Percentiles rank a stretch among this genome's conserved stretches.
Evolutionary conservation across 2,113 vertebrate genomes (phyloP).

Genomic region (Gadus macrocephalus): DNA sequence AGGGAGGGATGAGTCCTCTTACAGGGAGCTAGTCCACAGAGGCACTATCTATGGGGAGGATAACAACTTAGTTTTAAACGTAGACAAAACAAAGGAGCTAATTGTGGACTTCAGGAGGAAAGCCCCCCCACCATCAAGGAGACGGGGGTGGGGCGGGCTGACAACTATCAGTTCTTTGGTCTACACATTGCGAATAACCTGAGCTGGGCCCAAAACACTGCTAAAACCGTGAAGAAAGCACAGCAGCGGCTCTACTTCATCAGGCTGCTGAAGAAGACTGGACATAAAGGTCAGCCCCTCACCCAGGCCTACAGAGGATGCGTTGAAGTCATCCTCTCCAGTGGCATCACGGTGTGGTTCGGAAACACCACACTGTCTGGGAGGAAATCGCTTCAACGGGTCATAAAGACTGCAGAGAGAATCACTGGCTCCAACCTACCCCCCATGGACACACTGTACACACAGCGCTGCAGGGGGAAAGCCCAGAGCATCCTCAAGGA

Average conservation of each 20-base stretch:
- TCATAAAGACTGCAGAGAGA: constrained; percentile 11
- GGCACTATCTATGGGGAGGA: constrained; percentile 8
- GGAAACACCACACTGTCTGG: too few species aligned
- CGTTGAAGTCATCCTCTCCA: constrained; percentile 8
- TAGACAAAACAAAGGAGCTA: background rate
- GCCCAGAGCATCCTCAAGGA: constrained; percentile 10
- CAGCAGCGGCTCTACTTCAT: constrained; percentile 12
- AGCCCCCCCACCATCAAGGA: constrained; percentile 6
- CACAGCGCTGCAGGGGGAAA: constrained; percentile 7
- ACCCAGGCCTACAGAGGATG: constrained; percentile 8
- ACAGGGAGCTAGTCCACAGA: constrained; percentile 1
- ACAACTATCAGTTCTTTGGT: background rate
- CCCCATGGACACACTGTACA: constrained; percentile 4
- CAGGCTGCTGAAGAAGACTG: constrained; percentile 12
- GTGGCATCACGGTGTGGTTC: constrained; percentile 6
- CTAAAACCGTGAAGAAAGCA: background rate
- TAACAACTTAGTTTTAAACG: background rate
- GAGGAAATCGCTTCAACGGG: background rate
- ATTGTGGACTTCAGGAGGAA: background rate
- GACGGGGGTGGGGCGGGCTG: constrained; percentile 4
- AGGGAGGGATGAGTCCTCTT: constrained; percentile 1
- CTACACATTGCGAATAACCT: constrained; percentile 8
- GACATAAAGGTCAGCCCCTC: constrained; percentile 5
- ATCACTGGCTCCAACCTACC: background rate
- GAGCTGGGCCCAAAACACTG: constrained; percentile 3